These are phyloP conservation scores for Malacoraja senta DNA, from an alignment of 2,797 vertebrate species.

Conservation along the genomic window DNA sequence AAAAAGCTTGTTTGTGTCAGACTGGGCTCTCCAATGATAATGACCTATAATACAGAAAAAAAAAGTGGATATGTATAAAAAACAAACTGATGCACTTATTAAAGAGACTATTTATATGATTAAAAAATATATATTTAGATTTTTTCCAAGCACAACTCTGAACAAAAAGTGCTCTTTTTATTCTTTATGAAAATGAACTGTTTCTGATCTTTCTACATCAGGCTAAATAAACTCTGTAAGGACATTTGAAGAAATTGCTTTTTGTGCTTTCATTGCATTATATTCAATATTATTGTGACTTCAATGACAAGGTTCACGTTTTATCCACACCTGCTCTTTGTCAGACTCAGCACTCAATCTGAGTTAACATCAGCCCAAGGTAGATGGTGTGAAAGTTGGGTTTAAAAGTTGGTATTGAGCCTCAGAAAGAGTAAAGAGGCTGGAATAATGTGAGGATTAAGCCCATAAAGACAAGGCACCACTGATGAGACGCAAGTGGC, in stretches of 20 bases:
- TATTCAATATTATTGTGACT: not conserved
- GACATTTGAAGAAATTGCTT: constrained; percentile 70
- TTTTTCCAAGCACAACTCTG: constrained; percentile 70
- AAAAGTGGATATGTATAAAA: constrained; percentile 57
- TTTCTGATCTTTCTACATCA: constrained; percentile 72
- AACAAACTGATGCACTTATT: constrained; percentile 67
- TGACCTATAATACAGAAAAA: constrained; percentile 31
- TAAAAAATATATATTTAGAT: constrained; percentile 70
- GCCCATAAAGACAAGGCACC: not conserved
- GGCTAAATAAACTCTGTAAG: constrained; percentile 72
- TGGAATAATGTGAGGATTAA: not conserved
- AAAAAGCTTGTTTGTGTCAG: constrained; percentile 57
- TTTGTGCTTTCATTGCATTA: constrained; percentile 45
- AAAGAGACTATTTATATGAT: constrained; percentile 74
- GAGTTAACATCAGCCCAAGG: not conserved
- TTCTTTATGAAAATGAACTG: constrained; percentile 67
- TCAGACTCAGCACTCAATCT: not conserved
- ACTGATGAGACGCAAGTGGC: not conserved
- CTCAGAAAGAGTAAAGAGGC: not conserved
- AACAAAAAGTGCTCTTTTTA: constrained; percentile 67
- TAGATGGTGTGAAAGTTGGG: not conserved
- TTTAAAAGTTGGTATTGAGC: not conserved
- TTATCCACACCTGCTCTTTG: not conserved
- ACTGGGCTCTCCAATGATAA: constrained; percentile 46
- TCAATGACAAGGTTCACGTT: not conserved